A percentile compares a stretch with the other conserved stretches of the same genome.
Conservation (phyloP, 2,113 vertebrate genomes). For the human (Homo sapiens) region GRCh38 chr11:99054501-99055000, state of each 20-base stretch:
- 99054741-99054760: background rate
- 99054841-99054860: background rate
- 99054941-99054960: background rate
- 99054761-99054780: background rate
- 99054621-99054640: background rate
- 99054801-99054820: background rate
- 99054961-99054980: background rate
- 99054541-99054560: background rate
- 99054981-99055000: background rate
- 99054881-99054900: background rate
- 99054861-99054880: background rate
- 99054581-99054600: background rate
- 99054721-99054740: background rate
- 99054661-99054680: background rate
- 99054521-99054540: background rate
- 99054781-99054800: background rate
- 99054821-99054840: background rate
- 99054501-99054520: background rate
- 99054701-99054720: background rate
- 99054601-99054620: too few relatives aligned
- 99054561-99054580: background rate
- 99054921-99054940: background rate
- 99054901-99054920: background rate
- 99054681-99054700: background rate
- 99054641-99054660: background rate